Evolutionary conservation across 2,113 vertebrate species (phyloP), one percentile per base, ranked within the genome.

Genomic region (Salminus brasiliensis): DNA sequence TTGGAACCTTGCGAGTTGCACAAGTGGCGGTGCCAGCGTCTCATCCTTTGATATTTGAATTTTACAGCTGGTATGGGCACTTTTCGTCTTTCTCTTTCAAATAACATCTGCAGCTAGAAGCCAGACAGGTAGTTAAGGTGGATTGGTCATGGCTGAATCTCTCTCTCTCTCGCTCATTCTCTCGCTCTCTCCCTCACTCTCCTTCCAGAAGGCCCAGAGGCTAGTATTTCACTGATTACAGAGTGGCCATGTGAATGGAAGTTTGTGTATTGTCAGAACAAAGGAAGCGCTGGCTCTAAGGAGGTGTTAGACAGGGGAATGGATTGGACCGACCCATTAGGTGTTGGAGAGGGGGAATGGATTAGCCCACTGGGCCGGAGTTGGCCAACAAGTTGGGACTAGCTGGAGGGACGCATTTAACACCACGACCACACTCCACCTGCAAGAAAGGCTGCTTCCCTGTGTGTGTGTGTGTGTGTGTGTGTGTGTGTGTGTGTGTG

Each of bases 231-330:
- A 91, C 91, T 94, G 93, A 94, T 94, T 94, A 94, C 92, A 94
- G 92, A 94, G 92, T 91, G 85, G 85, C 90, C 89, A 91, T 93
- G 90, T 93, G 91, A 94, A 94, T 93, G 92, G 91, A 88, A 88
- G 91, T 91, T 94, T 94, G 93, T 93, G 93, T 94, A 94, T 94
- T 94, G 93, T 92, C 93, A 93, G 93, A 94, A 94, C 93, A 94
- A 94, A 94, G 92, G 88, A 88, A 83, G 55, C 89, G 91, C 88
- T 80, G 90, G 83, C 89, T 93, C 91, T 93, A 92, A 93, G 89
- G 91, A 93, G 92, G 93, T 93, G 93, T 93, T 92, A 94, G 93
- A 94, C 93, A 92, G 85, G 90, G 90, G 91, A 91, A 92, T 91
- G 92, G 92, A 93, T 93, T 93, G 92, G 92, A 88, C 89, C 89